A percentile compares a stretch with the other conserved stretches of the same genome.
These are phyloP conservation scores for Tetraneura akinire DNA, from an alignment of 1,140 invertebrate genomes.

Conservation along the genomic window DNA sequence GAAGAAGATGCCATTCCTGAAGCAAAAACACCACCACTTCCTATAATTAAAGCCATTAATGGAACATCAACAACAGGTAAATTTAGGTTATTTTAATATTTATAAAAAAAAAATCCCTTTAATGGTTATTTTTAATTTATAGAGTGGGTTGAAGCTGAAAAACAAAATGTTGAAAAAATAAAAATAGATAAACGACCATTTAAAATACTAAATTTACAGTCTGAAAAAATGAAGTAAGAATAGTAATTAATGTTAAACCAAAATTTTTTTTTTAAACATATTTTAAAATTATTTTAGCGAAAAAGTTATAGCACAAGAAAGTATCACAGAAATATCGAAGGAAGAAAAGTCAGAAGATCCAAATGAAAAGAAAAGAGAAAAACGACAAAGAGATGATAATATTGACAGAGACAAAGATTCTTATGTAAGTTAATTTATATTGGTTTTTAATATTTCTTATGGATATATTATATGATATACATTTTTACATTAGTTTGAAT, in stretches of 20 bases:
- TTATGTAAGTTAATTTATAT: not conserved
- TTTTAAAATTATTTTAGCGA: conserved; percentile 1
- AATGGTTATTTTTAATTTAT: not conserved
- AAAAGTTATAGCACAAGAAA: conserved; percentile 6
- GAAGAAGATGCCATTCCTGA: conserved; percentile 33
- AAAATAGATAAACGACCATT: conserved; percentile 32
- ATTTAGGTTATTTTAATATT: not conserved
- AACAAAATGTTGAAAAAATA: conserved; percentile 11
- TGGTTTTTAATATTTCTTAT: too few relatives aligned
- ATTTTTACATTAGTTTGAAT: conserved; percentile 28
- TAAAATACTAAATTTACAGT: not conserved
- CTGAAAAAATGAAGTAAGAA: conserved; percentile 26
- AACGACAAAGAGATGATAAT: conserved; percentile 45
- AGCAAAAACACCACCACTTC: conserved; percentile 33
- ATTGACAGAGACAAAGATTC: conserved; percentile 35
- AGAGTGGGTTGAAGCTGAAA: conserved; percentile 48
- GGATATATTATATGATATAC: not conserved
- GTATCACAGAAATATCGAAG: not conserved
- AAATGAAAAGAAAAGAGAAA: conserved; percentile 39
- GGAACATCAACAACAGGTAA: conserved; percentile 43
- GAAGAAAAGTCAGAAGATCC: not conserved
- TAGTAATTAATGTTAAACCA: not conserved
- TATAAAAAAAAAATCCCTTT: not conserved
- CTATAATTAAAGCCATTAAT: conserved; percentile 12
- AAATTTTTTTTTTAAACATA: not conserved